These are phyloP conservation scores for Arge pagana DNA, from an alignment of 2,888 invertebrate species.

Conservation along the genomic window DNA sequence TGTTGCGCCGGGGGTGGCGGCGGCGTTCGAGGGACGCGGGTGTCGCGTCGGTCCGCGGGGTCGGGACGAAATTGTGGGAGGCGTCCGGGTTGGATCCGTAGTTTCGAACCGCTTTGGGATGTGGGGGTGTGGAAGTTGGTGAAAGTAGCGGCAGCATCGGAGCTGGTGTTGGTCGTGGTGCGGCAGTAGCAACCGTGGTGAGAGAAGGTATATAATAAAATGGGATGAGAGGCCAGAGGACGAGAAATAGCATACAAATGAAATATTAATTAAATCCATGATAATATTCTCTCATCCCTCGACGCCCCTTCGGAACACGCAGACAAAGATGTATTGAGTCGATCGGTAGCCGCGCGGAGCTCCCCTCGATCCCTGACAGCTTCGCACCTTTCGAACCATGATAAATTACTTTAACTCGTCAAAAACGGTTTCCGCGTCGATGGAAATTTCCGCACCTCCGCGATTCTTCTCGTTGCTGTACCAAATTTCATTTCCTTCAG, in stretches of 20 bases:
- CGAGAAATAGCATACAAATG: constrained; percentile 50
- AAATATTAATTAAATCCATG: constrained; percentile 53
- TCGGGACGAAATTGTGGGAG: neutral
- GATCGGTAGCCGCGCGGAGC: too few species aligned
- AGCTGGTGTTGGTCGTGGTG: neutral
- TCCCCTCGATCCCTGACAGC: too few species aligned
- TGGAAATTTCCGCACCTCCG: too few species aligned
- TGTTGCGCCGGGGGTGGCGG: constrained; percentile 17
- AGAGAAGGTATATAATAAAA: constrained; percentile 13
- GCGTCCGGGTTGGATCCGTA: constrained; percentile 10
- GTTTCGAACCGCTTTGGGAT: too few species aligned
- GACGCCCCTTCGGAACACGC: constrained; percentile 9
- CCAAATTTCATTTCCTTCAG: too few species aligned
- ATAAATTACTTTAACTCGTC: too few species aligned
- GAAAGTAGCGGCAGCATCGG: neutral
- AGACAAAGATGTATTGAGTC: constrained; percentile 16
- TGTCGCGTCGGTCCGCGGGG: too few species aligned
- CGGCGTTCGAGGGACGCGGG: constrained; percentile 4
- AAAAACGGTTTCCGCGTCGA: too few species aligned
- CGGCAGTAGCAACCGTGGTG: too few species aligned
- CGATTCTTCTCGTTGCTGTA: too few species aligned
- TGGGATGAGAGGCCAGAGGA: constrained; percentile 26
- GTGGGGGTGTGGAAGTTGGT: too few species aligned
- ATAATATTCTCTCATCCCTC: constrained; percentile 37
- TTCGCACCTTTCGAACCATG: too few species aligned